Conservation (phyloP, 2,797 vertebrate genomes). For the Melanotaenia pygmaea region DNA sequence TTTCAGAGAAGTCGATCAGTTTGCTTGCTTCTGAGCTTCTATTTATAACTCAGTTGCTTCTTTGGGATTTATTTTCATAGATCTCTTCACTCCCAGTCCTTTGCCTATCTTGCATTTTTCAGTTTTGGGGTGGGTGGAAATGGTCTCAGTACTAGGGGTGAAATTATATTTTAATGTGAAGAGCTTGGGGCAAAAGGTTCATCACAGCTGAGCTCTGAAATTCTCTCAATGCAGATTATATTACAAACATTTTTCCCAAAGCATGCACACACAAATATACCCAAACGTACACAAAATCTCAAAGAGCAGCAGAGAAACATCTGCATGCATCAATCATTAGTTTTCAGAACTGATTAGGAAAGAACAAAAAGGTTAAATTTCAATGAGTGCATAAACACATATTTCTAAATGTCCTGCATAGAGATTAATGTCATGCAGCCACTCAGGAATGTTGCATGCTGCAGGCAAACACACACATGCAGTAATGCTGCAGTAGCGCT, state of each 20-base stretch:
- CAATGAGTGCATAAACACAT: constrained; percentile 18
- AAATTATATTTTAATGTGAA: constrained; percentile 15
- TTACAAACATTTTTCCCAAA: constrained; percentile 24
- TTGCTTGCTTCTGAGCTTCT: neutral
- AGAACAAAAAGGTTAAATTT: constrained; percentile 20
- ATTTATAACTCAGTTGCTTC: neutral
- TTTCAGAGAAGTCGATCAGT: neutral
- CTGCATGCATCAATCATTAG: constrained; percentile 15
- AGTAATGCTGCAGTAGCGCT: constrained; percentile 53
- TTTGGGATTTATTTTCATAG: neutral
- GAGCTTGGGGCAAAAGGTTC: constrained; percentile 22
- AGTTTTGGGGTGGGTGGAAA: neutral
- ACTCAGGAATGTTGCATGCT: neutral
- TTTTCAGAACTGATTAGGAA: constrained; percentile 39
- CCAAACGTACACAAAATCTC: constrained; percentile 16
- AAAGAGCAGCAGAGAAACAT: constrained; percentile 22
- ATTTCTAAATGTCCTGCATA: constrained; percentile 8
- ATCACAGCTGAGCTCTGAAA: constrained; percentile 30
- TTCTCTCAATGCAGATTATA: constrained; percentile 24
- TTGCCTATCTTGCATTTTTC: neutral
- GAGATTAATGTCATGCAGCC: constrained; percentile 32
- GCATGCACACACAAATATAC: constrained; percentile 16
- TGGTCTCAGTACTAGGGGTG: neutral
- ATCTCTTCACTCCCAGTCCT: neutral
- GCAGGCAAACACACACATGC: constrained; percentile 22